Conservation (phyloP, 2,888 invertebrate species). For the Chirona hameri region DNA sequence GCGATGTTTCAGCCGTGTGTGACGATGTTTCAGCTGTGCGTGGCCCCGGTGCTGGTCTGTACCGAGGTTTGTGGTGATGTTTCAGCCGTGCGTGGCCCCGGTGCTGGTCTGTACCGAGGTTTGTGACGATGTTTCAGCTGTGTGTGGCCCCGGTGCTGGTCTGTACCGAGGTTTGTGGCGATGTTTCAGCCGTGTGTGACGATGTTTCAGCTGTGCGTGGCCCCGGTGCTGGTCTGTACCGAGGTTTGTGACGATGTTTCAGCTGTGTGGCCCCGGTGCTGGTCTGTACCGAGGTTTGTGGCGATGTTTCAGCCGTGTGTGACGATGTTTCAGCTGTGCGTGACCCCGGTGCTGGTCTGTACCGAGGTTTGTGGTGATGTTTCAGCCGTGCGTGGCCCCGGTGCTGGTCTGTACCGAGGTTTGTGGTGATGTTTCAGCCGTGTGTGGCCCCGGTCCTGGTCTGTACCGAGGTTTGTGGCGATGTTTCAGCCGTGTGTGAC, state of each 20-base stretch:
- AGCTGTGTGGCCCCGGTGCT: too few species aligned
- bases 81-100: too few species aligned
- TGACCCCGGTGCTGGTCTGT: not conserved
- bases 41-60: conserved; percentile 79
- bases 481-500: not conserved
- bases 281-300: not conserved
- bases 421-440: conserved; percentile 42
- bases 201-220: conserved; percentile 68
- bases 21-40: conserved; percentile 65
- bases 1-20: too few species aligned
- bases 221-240: conserved; percentile 78
- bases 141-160: not conserved
- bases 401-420: conserved; percentile 78
- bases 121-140: not conserved
- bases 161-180: not conserved
- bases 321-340: too few species aligned
- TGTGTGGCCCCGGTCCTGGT: not conserved
- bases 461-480: not conserved
- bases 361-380: not conserved
- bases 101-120: not conserved
- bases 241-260: conserved; percentile 58
- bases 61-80: conserved; percentile 65
- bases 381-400: conserved; percentile 73
- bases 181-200: too few species aligned
- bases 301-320: not conserved